Evolutionary conservation across 2,113 vertebrate genomes (phyloP).

Genomic region (Phasianus colchicus): DNA sequence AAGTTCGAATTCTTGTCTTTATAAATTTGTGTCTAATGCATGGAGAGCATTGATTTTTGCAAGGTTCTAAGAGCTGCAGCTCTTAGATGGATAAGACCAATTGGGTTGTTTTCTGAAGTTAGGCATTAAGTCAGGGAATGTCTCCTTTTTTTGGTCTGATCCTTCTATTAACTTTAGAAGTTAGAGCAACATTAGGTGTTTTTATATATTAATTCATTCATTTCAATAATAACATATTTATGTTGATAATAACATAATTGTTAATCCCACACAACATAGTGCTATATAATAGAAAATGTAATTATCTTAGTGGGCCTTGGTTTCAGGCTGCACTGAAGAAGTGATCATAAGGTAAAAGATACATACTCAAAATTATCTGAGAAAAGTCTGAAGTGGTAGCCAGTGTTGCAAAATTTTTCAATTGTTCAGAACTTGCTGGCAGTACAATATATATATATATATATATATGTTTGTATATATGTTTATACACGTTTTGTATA

Average conservation of each 20-base stretch:
- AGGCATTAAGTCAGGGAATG: not conserved
- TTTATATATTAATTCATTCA: not conserved
- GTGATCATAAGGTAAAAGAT: not conserved
- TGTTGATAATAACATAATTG: not conserved
- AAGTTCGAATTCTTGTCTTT: slow-evolving; percentile 71
- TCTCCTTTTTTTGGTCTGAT: not conserved
- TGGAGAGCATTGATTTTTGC: slow-evolving; percentile 27
- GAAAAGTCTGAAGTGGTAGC: not conserved
- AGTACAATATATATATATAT: not conserved
- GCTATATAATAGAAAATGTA: not conserved
- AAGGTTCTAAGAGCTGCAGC: not conserved
- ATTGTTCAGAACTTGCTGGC: not conserved
- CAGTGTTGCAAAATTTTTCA: not conserved
- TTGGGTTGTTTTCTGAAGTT: slow-evolving; percentile 30
- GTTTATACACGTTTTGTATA: not conserved
- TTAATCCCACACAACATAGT: not conserved
- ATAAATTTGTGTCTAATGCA: slow-evolving; percentile 52
- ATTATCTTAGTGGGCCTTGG: not conserved
- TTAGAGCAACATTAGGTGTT: not conserved
- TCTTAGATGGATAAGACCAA: not conserved
- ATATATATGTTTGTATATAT: not conserved
- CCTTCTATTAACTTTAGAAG: not conserved
- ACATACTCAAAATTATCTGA: not conserved
- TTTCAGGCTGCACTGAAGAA: not conserved
- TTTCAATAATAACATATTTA: not conserved